Base-by-base conservation (phyloP, 2,888 invertebrate species). In the Ennomos fuscantarius region DNA sequence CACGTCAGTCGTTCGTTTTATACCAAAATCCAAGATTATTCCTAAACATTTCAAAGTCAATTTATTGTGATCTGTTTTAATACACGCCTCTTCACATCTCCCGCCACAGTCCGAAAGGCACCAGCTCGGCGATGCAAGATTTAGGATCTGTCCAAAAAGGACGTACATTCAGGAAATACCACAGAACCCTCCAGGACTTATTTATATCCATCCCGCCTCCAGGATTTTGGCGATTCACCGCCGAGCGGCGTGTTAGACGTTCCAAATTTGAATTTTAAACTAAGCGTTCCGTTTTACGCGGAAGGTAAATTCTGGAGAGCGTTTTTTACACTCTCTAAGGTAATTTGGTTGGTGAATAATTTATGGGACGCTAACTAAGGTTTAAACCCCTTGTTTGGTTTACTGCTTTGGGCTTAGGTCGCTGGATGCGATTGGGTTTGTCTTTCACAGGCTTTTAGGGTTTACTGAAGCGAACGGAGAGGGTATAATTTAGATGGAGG, bases 181-280 rank as follows among this genome's bases (percentile, higher is more conserved):
- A 2, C 34, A 24, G 39, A 36, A 31, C 36, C 43, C 15, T 41
- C 11, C 42, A 47, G 52, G 39, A 39, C 46, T 44, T 52, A 52
- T 58, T 52, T 48, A 52, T 53, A 9, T 15, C 36, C 48, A 40
- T 8, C 39, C 49, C 43, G 48, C 35, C 56, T 15, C 31, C 54
- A 45, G 55, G 60, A 24, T 52, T 66, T 60, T 59, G 64, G 62
- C 60, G 57, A 56, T 55, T 68, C 77, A 70, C 68, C 70, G 72
- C 75, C 74, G 76, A 51, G 54, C 50, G 50, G 41, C 41, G 76
- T 80, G 85, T 84, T 86, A 85, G 82, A 86, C 83, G 83, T 81
- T 71, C 78, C 78, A 73, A 88, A 89, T 89, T 89, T 89, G 84
- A 88, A 89, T 89, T 89, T 89, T 87, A 89, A 89, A 89, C 83